Evolutionary conservation across 2,888 invertebrate species (phyloP).

Genomic region (Andrena bucephala): DNA sequence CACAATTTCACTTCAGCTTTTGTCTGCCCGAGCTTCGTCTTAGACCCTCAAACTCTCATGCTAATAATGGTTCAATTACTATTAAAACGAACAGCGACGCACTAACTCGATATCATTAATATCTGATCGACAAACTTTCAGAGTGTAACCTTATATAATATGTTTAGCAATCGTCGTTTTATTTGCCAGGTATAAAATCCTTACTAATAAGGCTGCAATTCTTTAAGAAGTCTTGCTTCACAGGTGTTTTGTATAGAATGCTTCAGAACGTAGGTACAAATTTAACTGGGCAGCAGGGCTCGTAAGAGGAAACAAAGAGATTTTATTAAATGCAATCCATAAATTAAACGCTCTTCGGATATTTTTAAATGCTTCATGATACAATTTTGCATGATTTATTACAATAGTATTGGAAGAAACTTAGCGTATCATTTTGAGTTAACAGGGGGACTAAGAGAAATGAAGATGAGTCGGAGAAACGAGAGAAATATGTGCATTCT

Average conservation of each 20-base stretch:
- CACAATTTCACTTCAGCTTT: background rate
- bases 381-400: too few relatives aligned
- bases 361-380: background rate
- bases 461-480: too few relatives aligned
- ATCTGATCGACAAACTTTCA: background rate
- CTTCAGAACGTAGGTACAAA: background rate
- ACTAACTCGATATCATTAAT: background rate
- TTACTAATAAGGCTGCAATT: background rate
- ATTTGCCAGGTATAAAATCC: background rate
- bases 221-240: background rate
- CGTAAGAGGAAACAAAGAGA: background rate
- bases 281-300: background rate
- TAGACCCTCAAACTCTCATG: background rate
- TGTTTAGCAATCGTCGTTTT: background rate
- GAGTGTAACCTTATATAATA: background rate
- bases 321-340: background rate
- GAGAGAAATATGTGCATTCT: too few relatives aligned
- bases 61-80: background rate
- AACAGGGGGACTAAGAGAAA: too few relatives aligned
- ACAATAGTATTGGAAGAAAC: too few relatives aligned
- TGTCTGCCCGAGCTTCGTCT: background rate
- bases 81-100: background rate
- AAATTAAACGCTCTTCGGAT: background rate
- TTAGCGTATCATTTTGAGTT: too few relatives aligned
- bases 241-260: background rate